A percentile compares a stretch with the other conserved stretches of the same genome.
These are phyloP conservation scores for Heteromurus nitidus DNA, from an alignment of 2,888 invertebrate genomes.

Conservation along the genomic window DNA sequence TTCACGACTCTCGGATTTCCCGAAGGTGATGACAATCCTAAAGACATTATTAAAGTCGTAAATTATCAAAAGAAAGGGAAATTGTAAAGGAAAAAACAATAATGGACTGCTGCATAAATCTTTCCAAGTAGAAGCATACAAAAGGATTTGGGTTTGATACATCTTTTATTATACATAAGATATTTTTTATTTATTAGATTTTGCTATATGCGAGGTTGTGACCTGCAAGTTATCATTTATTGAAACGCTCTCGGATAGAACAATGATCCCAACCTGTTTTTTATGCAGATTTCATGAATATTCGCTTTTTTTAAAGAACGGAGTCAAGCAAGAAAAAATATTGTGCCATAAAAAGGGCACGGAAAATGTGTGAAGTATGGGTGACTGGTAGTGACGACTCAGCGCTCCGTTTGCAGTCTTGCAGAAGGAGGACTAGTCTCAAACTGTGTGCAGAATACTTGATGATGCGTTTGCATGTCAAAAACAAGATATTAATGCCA, in stretches of 20 bases:
- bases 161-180: background rate
- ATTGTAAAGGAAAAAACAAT: conserved; percentile 16
- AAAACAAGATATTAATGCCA: conserved; percentile 39
- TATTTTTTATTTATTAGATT: background rate
- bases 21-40: background rate
- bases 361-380: too few relatives aligned
- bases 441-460: conserved; percentile 47
- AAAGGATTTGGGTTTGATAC: too few relatives aligned
- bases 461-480: conserved; percentile 58
- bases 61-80: background rate
- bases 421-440: background rate
- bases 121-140: background rate
- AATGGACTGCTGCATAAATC: conserved; percentile 23
- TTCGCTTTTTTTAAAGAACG: conserved; percentile 9
- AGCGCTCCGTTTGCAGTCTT: background rate
- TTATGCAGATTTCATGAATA: conserved; percentile 36
- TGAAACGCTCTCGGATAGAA: background rate
- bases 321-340: background rate
- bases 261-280: conserved; percentile 4
- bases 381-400: conserved; percentile 38
- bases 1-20: background rate
- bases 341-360: background rate
- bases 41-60: conserved; percentile 35
- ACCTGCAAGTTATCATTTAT: too few relatives aligned
- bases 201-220: too few relatives aligned